Evolutionary conservation across 2,888 invertebrate species (phyloP).

Genomic region (Diplolepis rosae): DNA sequence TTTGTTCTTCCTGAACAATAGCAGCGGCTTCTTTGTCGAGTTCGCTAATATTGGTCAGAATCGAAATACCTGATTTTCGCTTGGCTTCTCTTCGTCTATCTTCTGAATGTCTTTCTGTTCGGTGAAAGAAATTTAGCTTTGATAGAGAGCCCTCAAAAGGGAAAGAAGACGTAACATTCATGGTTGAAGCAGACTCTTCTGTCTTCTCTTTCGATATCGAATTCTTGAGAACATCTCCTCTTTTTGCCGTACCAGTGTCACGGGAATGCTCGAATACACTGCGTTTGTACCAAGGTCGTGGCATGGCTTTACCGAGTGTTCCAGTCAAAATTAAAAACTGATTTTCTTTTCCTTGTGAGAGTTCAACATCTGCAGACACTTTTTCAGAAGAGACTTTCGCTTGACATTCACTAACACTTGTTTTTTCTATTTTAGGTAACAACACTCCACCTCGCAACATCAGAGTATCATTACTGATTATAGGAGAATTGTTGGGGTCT

Average conservation of each 20-base stretch:
- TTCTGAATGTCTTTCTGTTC: conserved; percentile 56
- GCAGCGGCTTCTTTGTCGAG: conserved; percentile 86
- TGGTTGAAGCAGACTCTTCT: conserved; percentile 30
- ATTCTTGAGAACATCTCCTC: conserved; percentile 57
- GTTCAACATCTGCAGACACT: not conserved
- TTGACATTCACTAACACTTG: conserved; percentile 28
- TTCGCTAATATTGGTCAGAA: conserved; percentile 85
- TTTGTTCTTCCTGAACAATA: conserved; percentile 79
- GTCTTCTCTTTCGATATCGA: conserved; percentile 39
- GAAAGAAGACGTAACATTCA: conserved; percentile 44
- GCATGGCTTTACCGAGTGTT: conserved; percentile 59
- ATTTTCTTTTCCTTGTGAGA: not conserved
- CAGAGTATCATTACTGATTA: conserved; percentile 68
- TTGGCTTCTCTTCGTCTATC: conserved; percentile 73
- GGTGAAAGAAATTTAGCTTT: conserved; percentile 71
- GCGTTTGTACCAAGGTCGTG: conserved; percentile 82
- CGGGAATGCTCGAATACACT: conserved; percentile 68
- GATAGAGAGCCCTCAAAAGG: conserved; percentile 74
- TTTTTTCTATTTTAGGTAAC: conserved; percentile 57
- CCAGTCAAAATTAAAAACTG: not conserved
- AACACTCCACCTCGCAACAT: conserved; percentile 66
- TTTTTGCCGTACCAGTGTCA: conserved; percentile 32
- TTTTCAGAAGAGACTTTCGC: conserved; percentile 31
- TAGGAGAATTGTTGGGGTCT: conserved; percentile 38
- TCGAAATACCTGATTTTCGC: conserved; percentile 77